Evolutionary conservation across 2,888 invertebrate genomes (phyloP), one percentile per base, ranked within the genome.

Genomic region (Apomyelois bistriatella): DNA sequence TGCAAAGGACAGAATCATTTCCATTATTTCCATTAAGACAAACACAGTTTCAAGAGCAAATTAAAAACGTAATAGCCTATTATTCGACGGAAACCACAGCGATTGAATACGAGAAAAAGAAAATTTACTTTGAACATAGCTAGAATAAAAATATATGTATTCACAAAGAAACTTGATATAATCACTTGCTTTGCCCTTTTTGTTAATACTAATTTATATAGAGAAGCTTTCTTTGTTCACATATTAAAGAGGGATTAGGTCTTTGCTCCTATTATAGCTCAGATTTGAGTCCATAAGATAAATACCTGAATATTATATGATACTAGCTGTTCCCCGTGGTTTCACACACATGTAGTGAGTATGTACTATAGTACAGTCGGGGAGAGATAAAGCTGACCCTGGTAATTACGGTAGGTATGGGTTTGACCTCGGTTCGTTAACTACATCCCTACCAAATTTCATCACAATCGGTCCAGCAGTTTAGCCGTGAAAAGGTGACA

Each of bases 41-140:
- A 54, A 57, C 53, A 54, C 51, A 55, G 53, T 56, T 56, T 54
- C 49, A 56, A 56, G 55, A 55, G 52, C 56, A 56, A 58, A 58
- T 58, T 56, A 58, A 58, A 58, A 58, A 56, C 53, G 56, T 58
- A 58, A 58, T 58, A 56, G 53, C 41, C 58, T 58, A 56, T 58
- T 56, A 57, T 57, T 47, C 49, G 46, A 36, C 42, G 51, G 51
- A 51, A 51, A 51, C 51, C 35, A 36, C 51, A 35, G 0, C 51
- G 42, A 51, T 42, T 42, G 51, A 12, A 35, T 17, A 35, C 22
- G 35, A 32, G 42, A 42, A 42, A 42, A 50, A 36, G 12, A 9
- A 22, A 51, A 42, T 43, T 8, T 30, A 16, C 9, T 51, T 36
- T 43, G 35, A 22, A 42, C 41, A 50, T 41, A 10, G n/a, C 38